Percentiles rank a stretch among this genome's conserved stretches.
Evolutionary conservation across 2,888 invertebrate genomes (phyloP).

Genomic region (Aricia artaxerxes): DNA sequence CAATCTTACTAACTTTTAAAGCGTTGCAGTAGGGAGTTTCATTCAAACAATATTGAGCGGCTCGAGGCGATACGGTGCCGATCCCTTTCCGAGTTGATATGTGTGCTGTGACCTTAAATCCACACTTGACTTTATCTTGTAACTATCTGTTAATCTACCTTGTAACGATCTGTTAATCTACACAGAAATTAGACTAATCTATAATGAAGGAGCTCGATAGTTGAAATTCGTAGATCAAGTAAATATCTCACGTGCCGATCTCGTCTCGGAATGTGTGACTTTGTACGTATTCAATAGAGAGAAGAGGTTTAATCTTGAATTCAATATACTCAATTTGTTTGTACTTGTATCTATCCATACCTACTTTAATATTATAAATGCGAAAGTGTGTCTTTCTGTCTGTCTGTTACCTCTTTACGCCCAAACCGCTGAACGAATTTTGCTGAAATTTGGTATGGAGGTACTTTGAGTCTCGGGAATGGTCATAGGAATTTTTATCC

Average conservation of each 20-base stretch:
- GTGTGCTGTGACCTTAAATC: too few relatives aligned
- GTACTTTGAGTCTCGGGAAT: too few relatives aligned
- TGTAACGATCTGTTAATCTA: not conserved
- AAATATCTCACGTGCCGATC: slow-evolving; percentile 13
- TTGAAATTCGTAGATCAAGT: not conserved
- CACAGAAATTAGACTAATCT: not conserved
- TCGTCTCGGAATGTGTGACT: not conserved
- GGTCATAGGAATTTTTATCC: too few relatives aligned
- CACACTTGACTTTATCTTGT: not conserved
- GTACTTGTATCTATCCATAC: not conserved
- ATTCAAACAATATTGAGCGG: too few relatives aligned
- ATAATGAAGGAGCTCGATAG: not conserved
- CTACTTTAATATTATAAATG: too few relatives aligned
- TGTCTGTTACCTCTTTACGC: too few relatives aligned
- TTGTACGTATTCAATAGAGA: slow-evolving; percentile 12
- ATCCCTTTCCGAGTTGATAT: too few relatives aligned
- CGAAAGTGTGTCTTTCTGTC: too few relatives aligned
- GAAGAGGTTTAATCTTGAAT: not conserved
- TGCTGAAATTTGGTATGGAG: too few relatives aligned
- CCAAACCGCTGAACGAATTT: too few relatives aligned
- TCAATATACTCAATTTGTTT: not conserved
- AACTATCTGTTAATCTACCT: not conserved
- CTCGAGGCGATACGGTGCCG: too few relatives aligned
- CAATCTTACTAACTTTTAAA: not conserved
- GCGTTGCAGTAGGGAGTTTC: too few relatives aligned